A percentile compares a stretch with the other conserved stretches of the same genome.
phyloP scores from a whole-genome alignment of 2,888 invertebrate genomes.

The Drosophila mayaguana region DNA sequence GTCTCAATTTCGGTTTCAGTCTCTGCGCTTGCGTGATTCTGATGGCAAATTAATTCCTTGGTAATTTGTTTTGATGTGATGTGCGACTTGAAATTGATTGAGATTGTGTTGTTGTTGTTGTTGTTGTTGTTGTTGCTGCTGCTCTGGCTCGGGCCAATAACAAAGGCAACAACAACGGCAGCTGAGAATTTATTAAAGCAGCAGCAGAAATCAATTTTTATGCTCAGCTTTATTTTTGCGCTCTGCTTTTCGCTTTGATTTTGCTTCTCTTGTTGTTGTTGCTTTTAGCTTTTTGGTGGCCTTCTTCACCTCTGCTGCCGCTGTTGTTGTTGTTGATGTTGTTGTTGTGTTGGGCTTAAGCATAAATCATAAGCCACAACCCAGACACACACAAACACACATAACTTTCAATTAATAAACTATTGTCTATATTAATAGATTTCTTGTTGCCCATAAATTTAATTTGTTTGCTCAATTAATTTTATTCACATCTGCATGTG shows the following conservation, averaged over 20 bases:
- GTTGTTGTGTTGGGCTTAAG: conserved; percentile 32
- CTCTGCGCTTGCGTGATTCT: conserved; percentile 81
- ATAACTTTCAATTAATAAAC: conserved; percentile 78
- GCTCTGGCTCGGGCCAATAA: conserved; percentile 49
- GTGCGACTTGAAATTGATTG: conserved; percentile 81
- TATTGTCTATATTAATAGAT: conserved; percentile 77
- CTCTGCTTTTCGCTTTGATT: conserved; percentile 40
- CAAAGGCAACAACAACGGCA: conserved; percentile 28
- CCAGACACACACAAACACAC: conserved; percentile 58
- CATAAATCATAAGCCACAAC: conserved; percentile 61
- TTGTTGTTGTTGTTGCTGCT: conserved; percentile 55
- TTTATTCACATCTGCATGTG: conserved; percentile 20
- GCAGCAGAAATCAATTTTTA: conserved; percentile 77
- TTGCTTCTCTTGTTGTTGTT: conserved; percentile 16
- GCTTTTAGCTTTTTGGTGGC: conserved; percentile 23
- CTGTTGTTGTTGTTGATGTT: too few species aligned
- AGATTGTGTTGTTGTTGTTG: conserved; percentile 73
- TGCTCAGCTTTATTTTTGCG: conserved; percentile 59
- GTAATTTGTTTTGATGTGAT: conserved; percentile 83
- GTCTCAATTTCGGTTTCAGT: conserved; percentile 48
- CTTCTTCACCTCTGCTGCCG: conserved; percentile 4
- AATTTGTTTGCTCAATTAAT: conserved; percentile 76
- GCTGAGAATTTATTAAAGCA: conserved; percentile 73
- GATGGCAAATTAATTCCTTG: conserved; percentile 83
- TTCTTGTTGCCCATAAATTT: conserved; percentile 48